These are phyloP conservation scores for Oreochromis niloticus DNA, from an alignment of 2,113 vertebrate genomes.

Conservation along the genomic window DNA sequence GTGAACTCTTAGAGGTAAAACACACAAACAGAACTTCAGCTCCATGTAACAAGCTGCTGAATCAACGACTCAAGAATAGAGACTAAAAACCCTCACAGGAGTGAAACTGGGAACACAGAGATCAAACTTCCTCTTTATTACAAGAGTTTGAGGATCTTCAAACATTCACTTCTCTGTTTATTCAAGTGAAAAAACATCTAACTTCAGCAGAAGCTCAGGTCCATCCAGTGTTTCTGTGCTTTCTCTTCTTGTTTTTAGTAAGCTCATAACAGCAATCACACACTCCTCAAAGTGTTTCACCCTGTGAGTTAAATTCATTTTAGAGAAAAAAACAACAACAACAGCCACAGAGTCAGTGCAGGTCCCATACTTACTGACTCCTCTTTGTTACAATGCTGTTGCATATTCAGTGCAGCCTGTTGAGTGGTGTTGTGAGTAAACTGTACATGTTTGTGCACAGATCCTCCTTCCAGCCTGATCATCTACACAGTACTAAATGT, in stretches of 20 bases:
- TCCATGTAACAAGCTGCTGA: not conserved
- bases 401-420: not conserved
- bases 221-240: not conserved
- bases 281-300: not conserved
- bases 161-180: not conserved
- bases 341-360: not conserved
- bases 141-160: rapidly evolving
- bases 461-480: slow-evolving; percentile 31
- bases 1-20: rapidly evolving
- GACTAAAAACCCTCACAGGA: not conserved
- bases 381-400: rapidly evolving
- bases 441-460: slow-evolving; percentile 13
- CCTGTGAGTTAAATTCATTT: rapidly evolving
- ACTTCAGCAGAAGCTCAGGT: not conserved
- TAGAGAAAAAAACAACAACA: rapidly evolving
- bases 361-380: not conserved
- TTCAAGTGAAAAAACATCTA: not conserved
- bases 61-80: not conserved
- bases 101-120: rapidly evolving
- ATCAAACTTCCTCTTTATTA: not conserved
- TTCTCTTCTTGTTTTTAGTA: not conserved
- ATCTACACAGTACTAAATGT: slow-evolving; percentile 34
- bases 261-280: rapidly evolving
- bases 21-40: not conserved
- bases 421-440: rapidly evolving